These are phyloP conservation scores for Xiphydria camelus DNA, from an alignment of 2,888 invertebrate genomes.

Conservation along the genomic window DNA sequence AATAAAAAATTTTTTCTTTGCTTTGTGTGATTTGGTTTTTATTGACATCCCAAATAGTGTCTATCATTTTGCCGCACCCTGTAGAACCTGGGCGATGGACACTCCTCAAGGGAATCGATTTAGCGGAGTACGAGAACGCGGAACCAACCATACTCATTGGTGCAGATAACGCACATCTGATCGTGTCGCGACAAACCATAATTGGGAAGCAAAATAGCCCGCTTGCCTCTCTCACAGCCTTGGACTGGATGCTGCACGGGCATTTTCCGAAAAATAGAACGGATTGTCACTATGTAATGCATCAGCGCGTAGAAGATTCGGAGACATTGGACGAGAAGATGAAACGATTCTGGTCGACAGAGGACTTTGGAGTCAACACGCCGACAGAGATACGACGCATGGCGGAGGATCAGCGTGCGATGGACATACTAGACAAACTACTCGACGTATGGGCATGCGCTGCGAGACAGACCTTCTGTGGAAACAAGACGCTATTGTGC, in stretches of 20 bases:
- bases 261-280: too few relatives aligned
- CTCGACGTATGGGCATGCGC: not conserved
- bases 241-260: slow-evolving; percentile 8
- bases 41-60: too few relatives aligned
- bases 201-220: not conserved
- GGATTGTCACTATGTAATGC: too few relatives aligned
- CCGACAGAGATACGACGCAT: not conserved
- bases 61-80: too few relatives aligned
- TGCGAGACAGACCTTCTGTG: slow-evolving; percentile 13
- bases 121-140: not conserved
- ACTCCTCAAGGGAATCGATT: not conserved
- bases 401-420: not conserved
- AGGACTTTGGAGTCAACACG: not conserved
- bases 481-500: not conserved
- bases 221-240: not conserved
- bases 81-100: slow-evolving; percentile 1
- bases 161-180: slow-evolving; percentile 4
- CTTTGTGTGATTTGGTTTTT: too few relatives aligned
- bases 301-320: not conserved
- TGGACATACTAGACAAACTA: not conserved
- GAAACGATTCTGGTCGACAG: not conserved
- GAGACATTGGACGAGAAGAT: not conserved
- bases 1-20: too few relatives aligned
- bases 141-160: slow-evolving; percentile 6
- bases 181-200: not conserved